phyloP scores from a whole-genome alignment of 2,113 vertebrate species.

The Pelodiscus sinensis region DNA sequence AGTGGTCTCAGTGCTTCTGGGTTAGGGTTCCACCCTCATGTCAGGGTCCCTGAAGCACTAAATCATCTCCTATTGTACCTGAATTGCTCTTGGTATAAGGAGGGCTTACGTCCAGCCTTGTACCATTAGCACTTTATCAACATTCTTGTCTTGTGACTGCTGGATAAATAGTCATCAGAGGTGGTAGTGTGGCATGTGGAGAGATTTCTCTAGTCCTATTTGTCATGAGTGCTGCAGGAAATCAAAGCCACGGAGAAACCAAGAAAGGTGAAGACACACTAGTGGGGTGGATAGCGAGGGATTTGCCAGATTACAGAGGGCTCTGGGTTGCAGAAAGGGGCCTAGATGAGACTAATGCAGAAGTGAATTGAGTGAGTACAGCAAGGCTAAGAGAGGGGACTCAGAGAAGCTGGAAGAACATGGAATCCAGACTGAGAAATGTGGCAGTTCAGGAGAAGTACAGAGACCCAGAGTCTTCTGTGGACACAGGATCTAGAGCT shows the following conservation, averaged over 20 bases:
- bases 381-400: background rate
- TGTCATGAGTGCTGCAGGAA: background rate
- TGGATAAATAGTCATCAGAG: accelerated
- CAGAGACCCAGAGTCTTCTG: background rate
- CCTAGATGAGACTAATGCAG: background rate
- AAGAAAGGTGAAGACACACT: constrained; percentile 26
- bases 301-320: background rate
- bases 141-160: accelerated
- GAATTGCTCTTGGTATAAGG: background rate
- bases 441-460: background rate
- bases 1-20: no score
- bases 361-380: background rate
- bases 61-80: background rate
- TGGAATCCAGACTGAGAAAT: background rate
- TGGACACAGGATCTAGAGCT: constrained; percentile 34
- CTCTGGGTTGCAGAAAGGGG: background rate
- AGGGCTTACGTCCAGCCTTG: background rate
- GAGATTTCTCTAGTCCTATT: accelerated
- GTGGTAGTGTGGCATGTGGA: background rate
- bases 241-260: constrained; percentile 29
- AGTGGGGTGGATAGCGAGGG: background rate
- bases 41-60: background rate
- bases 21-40: no score
- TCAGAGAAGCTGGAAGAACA: background rate
- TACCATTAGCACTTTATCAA: background rate